Base-by-base conservation (phyloP, 2,888 invertebrate genomes). In the Coenonympha arcania region DNA sequence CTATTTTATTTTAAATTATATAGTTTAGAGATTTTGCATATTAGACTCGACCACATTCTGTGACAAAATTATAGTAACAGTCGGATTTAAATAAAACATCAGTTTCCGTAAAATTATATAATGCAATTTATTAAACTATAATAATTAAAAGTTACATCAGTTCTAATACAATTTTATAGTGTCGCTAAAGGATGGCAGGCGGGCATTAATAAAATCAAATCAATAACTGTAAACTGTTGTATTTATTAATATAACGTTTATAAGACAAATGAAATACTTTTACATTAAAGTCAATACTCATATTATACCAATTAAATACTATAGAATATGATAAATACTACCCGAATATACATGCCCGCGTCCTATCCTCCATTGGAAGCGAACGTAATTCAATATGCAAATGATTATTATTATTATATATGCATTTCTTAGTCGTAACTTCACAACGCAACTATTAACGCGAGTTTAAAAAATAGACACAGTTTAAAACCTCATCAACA, bases 81-180 rank as follows among this genome's bases (percentile, higher is more conserved):
- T 9, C 13, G 11, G 26, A 8, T 19, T 0, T 15, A 63, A 69
- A 69, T 64, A 61, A 65, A 73, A 67, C 58, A 51, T 50, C n/a
- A 11, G 13, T 44, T 59, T 66, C 71, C 69, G 70, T 67, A 73
- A 73, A 73, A 73, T 73, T 69, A 71, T 75, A 70, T 71, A 71
- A 64, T 75, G 66, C 63, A 64, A 69, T 69, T 65, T 63, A 68
- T 66, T 66, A 61, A 62, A 61, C 59, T 57, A 62, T 60, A 58
- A 62, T 60, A 58, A 55, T 57, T 57, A 56, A 60, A 56, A 59
- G 56, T 61, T 62, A 61, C 62, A 68, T 68, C 66, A 64, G 61
- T 67, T 66, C 62, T 68, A 68, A 67, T 66, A 67, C 58, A 63
- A 64, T 52, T 65, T 50, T 59, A 62, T 62, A 64, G 62, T 52